Base-by-base conservation (phyloP, 2,888 invertebrate species). In the Catocala fraxini region DNA sequence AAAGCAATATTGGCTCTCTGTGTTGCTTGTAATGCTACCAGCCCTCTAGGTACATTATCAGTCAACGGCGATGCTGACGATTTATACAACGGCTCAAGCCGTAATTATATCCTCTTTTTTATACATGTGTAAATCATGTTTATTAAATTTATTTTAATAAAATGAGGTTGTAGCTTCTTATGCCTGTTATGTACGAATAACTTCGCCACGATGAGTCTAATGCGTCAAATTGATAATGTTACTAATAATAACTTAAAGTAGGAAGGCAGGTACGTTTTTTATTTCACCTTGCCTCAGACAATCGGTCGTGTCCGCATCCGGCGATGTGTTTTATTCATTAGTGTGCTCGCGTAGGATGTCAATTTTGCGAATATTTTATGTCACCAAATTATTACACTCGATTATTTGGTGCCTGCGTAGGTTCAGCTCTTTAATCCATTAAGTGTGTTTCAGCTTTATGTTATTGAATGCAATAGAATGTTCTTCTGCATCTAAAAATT, bases 291-390 rank as follows among this genome's bases (percentile, higher is more conserved):
- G 48, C 9, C 11, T 25, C 9, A 15, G 0, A 39, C 35, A 39
- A 46, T 48, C 25, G n/a, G 34, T 48, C 34, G 33, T 33, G 51
- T 51, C 51, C 51, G 35, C 6, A 13, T 39, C 35, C 51, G 35
- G 4, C n/a, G n/a, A 13, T 46, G 15, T 13, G 46, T 46, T 4
- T 6, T 46, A 46, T 46, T 46, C 46, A 46, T 46, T 15, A 15
- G 46, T 12, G 12, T 12, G 5, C 0, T 15, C 12, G 9, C 10
- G 48, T 56, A 12, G 47, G 48, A 35, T 54, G 54, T 46, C 39
- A 5, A 52, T 43, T 43, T 55, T 39, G 55, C 47, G 46, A 48
- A n/a, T 25, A 6, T 51, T 11, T 56, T 48, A 35, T 56, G 48
- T 56, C 48, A 46, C 41, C 55, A 41, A 48, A 15, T 33, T 6